phyloP scores from a whole-genome alignment of 2,888 invertebrate species.

The Cheiracanthium punctorium region DNA sequence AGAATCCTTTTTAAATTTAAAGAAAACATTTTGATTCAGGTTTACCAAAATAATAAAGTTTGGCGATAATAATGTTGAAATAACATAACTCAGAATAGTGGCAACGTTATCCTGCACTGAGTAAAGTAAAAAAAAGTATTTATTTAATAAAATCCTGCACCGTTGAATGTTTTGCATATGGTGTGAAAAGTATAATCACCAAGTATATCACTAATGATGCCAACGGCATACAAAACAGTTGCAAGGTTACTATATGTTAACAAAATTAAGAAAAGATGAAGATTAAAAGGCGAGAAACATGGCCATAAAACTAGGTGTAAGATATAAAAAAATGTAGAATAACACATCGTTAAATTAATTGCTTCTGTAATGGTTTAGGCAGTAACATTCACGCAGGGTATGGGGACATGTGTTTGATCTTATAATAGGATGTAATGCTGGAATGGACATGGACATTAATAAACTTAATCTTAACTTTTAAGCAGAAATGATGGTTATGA shows the following conservation, averaged over 20 bases:
- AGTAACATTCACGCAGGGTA: neutral
- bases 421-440: too few species aligned
- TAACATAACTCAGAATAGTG: too few species aligned
- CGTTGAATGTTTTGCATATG: too few species aligned
- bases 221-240: neutral
- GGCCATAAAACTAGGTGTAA: slow-evolving; percentile 19
- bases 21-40: too few species aligned
- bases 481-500: neutral
- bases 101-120: too few species aligned
- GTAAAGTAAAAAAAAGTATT: too few species aligned
- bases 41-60: too few species aligned
- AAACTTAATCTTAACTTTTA: slow-evolving; percentile 25
- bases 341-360: slow-evolving; percentile 41
- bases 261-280: slow-evolving; percentile 27
- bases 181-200: neutral
- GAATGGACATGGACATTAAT: neutral
- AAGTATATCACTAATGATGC: neutral
- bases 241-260: neutral
- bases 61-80: too few species aligned
- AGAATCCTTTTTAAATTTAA: too few species aligned
- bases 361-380: slow-evolving; percentile 23
- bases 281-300: slow-evolving; percentile 18
- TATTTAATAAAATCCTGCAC: too few species aligned
- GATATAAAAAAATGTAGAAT: slow-evolving; percentile 12
- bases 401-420: neutral